Evolutionary conservation across 2,797 vertebrate genomes (phyloP), one percentile per base, ranked within the genome.

Genomic region (Sphenopsis melanotis): DNA sequence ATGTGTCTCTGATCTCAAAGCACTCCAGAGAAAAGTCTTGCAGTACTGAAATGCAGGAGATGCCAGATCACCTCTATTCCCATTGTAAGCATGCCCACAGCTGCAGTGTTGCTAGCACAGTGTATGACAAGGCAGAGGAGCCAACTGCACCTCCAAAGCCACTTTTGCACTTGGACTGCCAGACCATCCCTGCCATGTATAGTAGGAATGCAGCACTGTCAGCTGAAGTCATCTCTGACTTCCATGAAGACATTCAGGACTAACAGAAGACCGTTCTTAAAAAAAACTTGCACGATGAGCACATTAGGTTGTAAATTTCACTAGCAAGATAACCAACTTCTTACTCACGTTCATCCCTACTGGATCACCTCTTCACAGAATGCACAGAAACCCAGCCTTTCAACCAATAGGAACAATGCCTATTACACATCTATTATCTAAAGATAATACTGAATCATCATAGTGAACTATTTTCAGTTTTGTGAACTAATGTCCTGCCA

Each of bases 61-160:
- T 6, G 17, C 30, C 55, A 6, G 14, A 78, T 36, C 34, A 68
- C 39, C 57, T 59, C 37, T 56, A 29, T 27, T 60, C 50, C 63
- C 21, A 21, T 17, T 60, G 22, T 50, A 37, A 63, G 20, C 2
- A 39, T 0, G 0, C 39, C 39, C 56, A 56, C 23, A 64, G 9
- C 32, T 30, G 5, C 36, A 57, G 3, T 2, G 1, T 2, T n/a
- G 39, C 36, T 64, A 92, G 27, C 12, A 16, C 5, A 12, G 9
- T 2, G 15, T 11, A n/a, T 1, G 3, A 52, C 29, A 88, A 46
- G 82, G 23, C 22, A 76, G 8, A 36, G 15, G 5, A 53, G 21
- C 30, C 22, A 50, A 21, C 0, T 41, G 29, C 15, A 77, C 18
- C 12, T 46, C 55, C 46, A 61, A 55, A 70, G 37, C 4, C 52